Evolutionary conservation across 2,797 vertebrate genomes (phyloP), one percentile per base, ranked within the genome.

Genomic region (Ispidina picta): DNA sequence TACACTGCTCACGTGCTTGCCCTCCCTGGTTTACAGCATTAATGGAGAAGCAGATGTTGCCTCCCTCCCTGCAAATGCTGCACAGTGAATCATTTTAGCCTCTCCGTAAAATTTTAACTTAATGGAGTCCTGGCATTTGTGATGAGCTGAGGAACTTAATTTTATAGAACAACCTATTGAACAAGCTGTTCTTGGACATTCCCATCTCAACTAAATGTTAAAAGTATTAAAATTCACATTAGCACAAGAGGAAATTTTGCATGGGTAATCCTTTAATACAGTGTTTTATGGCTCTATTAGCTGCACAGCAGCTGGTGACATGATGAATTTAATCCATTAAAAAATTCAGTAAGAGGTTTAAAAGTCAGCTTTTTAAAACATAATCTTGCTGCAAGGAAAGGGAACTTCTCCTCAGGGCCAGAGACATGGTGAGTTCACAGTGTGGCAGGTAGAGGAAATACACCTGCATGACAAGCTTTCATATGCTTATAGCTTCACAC

Each of bases 181-280:
- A 97, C 98, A 98, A 98, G 97, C 98, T 98, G 98, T 98, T 98
- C 98, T 97, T 98, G 98, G 98, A 98, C 98, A 98, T 98, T 98
- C 98, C 97, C 97, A 97, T 98, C 97, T 98, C 98, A 97, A 98
- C 98, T 98, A 98, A 98, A 98, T 98, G 98, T 98, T 98, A 98
- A 98, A 98, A 98, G 98, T 98, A 98, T 98, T 98, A 98, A 98
- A 98, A 98, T 98, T 98, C 98, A 98, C 98, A 98, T 98, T 98
- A 98, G 97, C 97, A 76, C 96, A 96, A 97, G 97, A 97, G 95
- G 98, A 98, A 98, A 98, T 98, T 98, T 98, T 98, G 98, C 98
- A 98, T 98, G 98, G 97, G 97, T 98, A 98, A 98, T 98, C 98
- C 98, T 98, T 98, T 98, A 98, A 98, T 98, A 98, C 98, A 98